Percentiles rank a stretch among this genome's conserved stretches.
These are phyloP conservation scores for Watsonalla binaria DNA, from an alignment of 2,888 invertebrate genomes.

Conservation along the genomic window DNA sequence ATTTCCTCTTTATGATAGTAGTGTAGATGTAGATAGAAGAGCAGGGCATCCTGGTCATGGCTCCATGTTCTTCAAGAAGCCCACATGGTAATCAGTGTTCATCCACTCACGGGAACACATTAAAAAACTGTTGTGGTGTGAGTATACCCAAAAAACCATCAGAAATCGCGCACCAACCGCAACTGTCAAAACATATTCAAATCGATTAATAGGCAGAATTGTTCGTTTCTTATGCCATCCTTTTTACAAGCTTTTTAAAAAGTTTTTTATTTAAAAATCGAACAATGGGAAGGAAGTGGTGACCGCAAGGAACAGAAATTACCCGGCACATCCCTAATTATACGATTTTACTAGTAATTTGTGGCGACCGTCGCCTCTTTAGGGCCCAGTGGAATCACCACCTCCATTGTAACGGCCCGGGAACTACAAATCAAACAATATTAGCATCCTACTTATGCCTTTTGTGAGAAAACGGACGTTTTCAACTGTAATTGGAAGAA, in stretches of 20 bases:
- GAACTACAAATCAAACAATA: constrained; percentile 66
- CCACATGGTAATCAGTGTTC: background rate
- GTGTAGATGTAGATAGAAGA: no score
- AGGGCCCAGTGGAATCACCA: constrained; percentile 58
- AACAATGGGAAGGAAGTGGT: constrained; percentile 72
- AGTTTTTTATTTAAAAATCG: constrained; percentile 31
- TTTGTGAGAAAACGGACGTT: constrained; percentile 47
- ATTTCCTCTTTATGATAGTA: no score
- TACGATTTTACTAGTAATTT: constrained; percentile 68
- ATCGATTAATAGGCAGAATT: constrained; percentile 59
- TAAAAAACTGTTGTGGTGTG: constrained; percentile 44
- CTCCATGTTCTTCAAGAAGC: background rate
- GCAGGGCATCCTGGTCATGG: no score
- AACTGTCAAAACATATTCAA: constrained; percentile 68
- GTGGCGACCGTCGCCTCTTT: constrained; percentile 47
- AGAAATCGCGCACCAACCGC: constrained; percentile 59
- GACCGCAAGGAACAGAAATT: constrained; percentile 69
- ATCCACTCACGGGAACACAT: constrained; percentile 12
- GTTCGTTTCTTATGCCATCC: constrained; percentile 37
- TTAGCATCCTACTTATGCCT: constrained; percentile 39
- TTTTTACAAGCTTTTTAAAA: constrained; percentile 33
- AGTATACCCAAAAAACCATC: constrained; percentile 27
- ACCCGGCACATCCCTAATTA: constrained; percentile 66
- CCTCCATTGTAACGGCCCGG: constrained; percentile 49
- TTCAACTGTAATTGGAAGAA: constrained; percentile 18